phyloP scores from a whole-genome alignment of 2,113 vertebrate genomes.

The Oriolus oriolus region DNA sequence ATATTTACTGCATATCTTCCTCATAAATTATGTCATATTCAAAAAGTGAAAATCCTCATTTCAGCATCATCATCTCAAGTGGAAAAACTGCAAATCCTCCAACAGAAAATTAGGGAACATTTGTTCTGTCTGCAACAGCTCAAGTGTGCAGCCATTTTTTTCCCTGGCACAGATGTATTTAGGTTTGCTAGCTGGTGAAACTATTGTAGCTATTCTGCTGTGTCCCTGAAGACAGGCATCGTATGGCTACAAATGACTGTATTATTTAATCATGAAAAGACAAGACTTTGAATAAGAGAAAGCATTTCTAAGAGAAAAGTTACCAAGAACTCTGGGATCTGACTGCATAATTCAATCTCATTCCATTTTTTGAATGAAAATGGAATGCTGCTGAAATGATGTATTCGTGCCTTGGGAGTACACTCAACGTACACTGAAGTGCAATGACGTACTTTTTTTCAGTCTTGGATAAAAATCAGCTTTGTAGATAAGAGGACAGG shows the following conservation, averaged over 20 bases:
- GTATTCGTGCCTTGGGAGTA: neutral
- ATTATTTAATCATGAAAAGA: conserved; percentile 62
- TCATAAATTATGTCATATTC: conserved; percentile 63
- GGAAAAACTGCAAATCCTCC: conserved; percentile 69
- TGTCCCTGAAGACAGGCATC: neutral
- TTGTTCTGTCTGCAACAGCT: conserved; percentile 61
- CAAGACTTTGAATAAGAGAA: conserved; percentile 54
- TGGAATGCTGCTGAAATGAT: neutral
- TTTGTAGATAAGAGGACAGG: neutral
- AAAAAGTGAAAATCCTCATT: conserved; percentile 66
- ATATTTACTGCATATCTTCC: conserved; percentile 50
- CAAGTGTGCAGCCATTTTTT: conserved; percentile 16
- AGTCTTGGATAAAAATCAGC: neutral
- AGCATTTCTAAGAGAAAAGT: conserved; percentile 35
- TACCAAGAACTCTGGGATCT: neutral
- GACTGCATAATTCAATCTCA: neutral
- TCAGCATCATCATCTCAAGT: conserved; percentile 62
- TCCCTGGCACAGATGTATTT: conserved; percentile 10
- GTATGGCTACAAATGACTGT: conserved; percentile 23
- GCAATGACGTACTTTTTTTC: neutral
- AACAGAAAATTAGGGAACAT: conserved; percentile 70
- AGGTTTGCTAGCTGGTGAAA: conserved; percentile 14
- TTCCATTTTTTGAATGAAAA: neutral
- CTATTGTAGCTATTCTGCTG: conserved; percentile 8
- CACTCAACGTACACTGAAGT: neutral